Conservation (phyloP, 2,113 vertebrate species). For the Sylvietta virens region DNA sequence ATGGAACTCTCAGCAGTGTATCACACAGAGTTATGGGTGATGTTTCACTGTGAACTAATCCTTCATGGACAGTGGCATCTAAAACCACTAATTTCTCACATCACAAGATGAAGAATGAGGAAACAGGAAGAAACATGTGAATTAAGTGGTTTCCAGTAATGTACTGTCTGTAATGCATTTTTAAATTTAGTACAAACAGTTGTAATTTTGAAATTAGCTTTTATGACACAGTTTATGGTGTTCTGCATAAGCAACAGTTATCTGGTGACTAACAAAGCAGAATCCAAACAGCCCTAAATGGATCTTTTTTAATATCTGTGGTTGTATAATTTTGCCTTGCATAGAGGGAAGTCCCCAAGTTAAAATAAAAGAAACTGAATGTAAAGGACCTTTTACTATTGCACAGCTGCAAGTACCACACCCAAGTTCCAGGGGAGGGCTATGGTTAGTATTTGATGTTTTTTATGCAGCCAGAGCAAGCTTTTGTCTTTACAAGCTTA, state of each 20-base stretch:
- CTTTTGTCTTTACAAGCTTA: neutral
- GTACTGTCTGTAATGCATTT: neutral
- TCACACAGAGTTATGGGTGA: neutral
- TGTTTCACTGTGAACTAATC: accelerated
- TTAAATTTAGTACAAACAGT: neutral
- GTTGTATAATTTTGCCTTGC: neutral
- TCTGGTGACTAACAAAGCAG: neutral
- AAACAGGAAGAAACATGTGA: neutral
- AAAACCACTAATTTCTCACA: neutral
- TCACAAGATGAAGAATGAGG: neutral
- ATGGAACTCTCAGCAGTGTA: accelerated
- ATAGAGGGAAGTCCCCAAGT: neutral
- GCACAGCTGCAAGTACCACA: neutral
- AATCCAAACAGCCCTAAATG: neutral
- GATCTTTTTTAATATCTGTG: neutral
- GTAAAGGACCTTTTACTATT: neutral
- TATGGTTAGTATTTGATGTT: accelerated
- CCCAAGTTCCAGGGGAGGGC: neutral
- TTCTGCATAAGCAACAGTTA: neutral
- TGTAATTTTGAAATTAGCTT: neutral
- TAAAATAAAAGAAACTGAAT: neutral
- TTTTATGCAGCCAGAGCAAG: neutral
- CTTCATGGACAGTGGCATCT: neutral
- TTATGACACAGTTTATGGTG: neutral
- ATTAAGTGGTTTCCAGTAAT: neutral